A percentile compares a stretch with the other conserved stretches of the same genome.
phyloP scores from a whole-genome alignment of 1,140 invertebrate species.

The Paraescarpia echinospica region DNA sequence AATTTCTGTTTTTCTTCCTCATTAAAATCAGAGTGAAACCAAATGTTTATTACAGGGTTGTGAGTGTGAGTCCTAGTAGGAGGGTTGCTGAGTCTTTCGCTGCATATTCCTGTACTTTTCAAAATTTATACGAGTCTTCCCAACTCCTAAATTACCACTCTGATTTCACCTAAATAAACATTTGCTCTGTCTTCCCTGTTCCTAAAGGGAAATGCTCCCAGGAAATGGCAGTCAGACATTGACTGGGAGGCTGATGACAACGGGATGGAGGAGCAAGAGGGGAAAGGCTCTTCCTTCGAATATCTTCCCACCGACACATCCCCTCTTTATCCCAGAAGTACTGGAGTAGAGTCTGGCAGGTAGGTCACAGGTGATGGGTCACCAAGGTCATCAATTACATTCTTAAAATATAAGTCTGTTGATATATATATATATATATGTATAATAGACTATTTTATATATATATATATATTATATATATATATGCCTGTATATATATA shows the following conservation, averaged over 20 bases:
- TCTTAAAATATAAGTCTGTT: background rate
- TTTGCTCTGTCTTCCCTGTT: background rate
- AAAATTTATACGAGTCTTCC: background rate
- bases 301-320: background rate
- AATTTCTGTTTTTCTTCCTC: background rate
- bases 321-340: background rate
- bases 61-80: no score
- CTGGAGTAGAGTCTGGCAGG: background rate
- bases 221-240: background rate
- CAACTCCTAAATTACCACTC: background rate
- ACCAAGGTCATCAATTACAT: background rate
- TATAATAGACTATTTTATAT: no score
- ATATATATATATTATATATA: no score
- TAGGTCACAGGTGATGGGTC: background rate
- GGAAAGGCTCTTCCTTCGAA: background rate
- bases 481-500: no score
- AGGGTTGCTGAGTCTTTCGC: background rate
- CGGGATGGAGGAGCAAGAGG: conserved; percentile 4
- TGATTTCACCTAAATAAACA: background rate
- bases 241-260: conserved; percentile 2
- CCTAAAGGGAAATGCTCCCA: background rate
- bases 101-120: background rate
- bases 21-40: background rate
- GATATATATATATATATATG: background rate
- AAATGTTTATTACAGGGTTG: no score